phyloP scores from a whole-genome alignment of 2,797 vertebrate genomes.

The Rachycentron canadum region DNA sequence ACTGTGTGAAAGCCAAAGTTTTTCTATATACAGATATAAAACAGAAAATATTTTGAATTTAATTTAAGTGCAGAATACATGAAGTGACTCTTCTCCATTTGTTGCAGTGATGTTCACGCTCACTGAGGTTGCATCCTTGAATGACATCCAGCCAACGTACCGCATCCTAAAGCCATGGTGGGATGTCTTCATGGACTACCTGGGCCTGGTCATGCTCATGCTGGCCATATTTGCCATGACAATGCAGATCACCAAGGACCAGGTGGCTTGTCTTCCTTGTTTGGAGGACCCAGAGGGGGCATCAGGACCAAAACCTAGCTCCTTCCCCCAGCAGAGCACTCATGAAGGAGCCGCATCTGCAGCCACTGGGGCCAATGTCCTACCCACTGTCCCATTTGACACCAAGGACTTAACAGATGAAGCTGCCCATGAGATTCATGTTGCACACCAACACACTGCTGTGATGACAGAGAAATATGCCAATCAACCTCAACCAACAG shows the following conservation, averaged over 20 bases:
- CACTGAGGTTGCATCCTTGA: constrained; percentile 98
- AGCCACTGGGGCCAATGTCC: constrained; percentile 25
- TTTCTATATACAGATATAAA: not conserved
- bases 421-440: constrained; percentile 58
- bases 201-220: constrained; percentile 99
- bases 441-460: constrained; percentile 51
- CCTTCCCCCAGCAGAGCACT: constrained; percentile 62
- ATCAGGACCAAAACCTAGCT: constrained; percentile 27
- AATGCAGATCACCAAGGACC: constrained; percentile 99
- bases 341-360: constrained; percentile 72
- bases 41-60: not conserved
- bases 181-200: constrained; percentile 99
- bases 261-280: constrained; percentile 96
- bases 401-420: constrained; percentile 72
- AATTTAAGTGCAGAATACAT: not conserved
- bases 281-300: constrained; percentile 82
- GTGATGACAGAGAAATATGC: constrained; percentile 30
- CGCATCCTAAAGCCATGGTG: constrained; percentile 99
- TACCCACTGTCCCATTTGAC: constrained; percentile 30
- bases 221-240: constrained; percentile 99
- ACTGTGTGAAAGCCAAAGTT: not conserved
- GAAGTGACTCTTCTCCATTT: constrained; percentile 66
- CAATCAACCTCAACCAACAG: constrained; percentile 86
- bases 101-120: constrained; percentile 98
- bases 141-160: constrained; percentile 98